Conservation (phyloP, 2,888 invertebrate species). For the Agrotis exclamationis region DNA sequence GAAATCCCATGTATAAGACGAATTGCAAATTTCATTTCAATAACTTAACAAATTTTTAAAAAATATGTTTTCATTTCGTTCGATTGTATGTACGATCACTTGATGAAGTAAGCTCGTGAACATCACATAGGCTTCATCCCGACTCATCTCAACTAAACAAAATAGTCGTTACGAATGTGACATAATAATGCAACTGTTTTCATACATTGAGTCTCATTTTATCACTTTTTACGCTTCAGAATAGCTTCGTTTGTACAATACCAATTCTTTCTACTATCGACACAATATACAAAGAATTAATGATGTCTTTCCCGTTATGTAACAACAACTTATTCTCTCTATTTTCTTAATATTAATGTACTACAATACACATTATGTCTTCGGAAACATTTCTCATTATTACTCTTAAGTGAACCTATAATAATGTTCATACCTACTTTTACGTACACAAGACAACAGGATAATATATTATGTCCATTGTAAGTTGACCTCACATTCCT, state of each 20-base stretch:
- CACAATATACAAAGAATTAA: background rate
- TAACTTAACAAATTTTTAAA: too few relatives aligned
- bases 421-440: slow-evolving; percentile 21
- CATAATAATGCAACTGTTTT: too few relatives aligned
- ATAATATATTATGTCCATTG: background rate
- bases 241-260: background rate
- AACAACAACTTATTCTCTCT: slow-evolving; percentile 16
- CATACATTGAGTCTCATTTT: too few relatives aligned
- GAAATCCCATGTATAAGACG: too few relatives aligned
- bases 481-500: background rate
- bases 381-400: slow-evolving; percentile 39
- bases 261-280: background rate
- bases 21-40: too few relatives aligned
- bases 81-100: too few relatives aligned
- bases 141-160: too few relatives aligned
- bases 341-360: slow-evolving; percentile 31
- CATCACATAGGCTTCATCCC: too few relatives aligned
- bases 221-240: too few relatives aligned
- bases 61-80: too few relatives aligned
- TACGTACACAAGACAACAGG: background rate
- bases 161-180: too few relatives aligned
- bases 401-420: slow-evolving; percentile 23
- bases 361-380: slow-evolving; percentile 22
- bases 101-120: too few relatives aligned
- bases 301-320: slow-evolving; percentile 7